phyloP scores from a whole-genome alignment of 1,140 invertebrate species.

The Heliconius eleuchia region DNA sequence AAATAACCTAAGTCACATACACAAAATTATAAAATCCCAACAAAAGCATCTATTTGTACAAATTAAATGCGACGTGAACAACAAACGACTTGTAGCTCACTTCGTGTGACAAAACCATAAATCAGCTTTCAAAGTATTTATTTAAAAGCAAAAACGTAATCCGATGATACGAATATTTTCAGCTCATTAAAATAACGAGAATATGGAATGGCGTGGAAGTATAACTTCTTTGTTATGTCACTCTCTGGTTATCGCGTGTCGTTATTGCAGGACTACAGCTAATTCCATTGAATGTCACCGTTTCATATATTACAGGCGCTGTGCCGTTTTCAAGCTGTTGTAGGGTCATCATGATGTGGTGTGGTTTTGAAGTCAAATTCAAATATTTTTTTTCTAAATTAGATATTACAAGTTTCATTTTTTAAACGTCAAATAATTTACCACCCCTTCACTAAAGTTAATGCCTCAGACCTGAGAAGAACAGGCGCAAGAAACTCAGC shows the following conservation, averaged over 20 bases:
- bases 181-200: slow-evolving; percentile 30
- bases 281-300: slow-evolving; percentile 31
- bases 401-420: too few relatives aligned
- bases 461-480: too few relatives aligned
- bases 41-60: not conserved
- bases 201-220: slow-evolving; percentile 15
- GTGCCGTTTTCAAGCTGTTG: not conserved
- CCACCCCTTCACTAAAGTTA: too few relatives aligned
- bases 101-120: slow-evolving; percentile 11
- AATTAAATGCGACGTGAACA: not conserved
- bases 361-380: too few relatives aligned
- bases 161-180: slow-evolving; percentile 23
- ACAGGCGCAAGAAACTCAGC: too few relatives aligned
- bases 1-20: not conserved
- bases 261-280: slow-evolving; percentile 24
- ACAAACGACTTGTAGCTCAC: not conserved
- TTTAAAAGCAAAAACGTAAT: slow-evolving; percentile 12
- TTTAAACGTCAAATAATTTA: too few relatives aligned
- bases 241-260: slow-evolving; percentile 28
- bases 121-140: slow-evolving; percentile 13
- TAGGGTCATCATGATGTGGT: not conserved
- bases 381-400: too few relatives aligned
- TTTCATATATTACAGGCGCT: slow-evolving; percentile 23
- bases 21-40: not conserved
- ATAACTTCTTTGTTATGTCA: slow-evolving; percentile 29